A percentile compares a stretch with the other conserved stretches of the same genome.
Conservation (phyloP, 2,797 vertebrate species). For the Fistularia commersonii region DNA sequence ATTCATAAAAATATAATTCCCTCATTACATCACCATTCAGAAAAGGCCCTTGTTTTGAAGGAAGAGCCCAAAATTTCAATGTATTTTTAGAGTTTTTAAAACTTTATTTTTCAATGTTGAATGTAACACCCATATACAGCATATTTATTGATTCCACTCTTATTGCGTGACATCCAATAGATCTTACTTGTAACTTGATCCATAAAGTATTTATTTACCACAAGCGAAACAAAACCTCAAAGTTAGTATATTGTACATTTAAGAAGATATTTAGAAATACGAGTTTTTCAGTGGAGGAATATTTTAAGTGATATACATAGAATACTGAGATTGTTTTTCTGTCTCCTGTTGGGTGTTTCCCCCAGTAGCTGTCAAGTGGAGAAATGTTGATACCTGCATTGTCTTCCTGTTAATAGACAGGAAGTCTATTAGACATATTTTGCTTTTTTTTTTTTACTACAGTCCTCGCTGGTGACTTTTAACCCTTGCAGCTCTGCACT, state of each 20-base stretch:
- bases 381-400: neutral
- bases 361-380: no score
- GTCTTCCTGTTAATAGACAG: conserved; percentile 9
- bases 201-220: conserved; percentile 39
- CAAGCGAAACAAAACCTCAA: conserved; percentile 11
- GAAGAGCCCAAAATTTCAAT: no score
- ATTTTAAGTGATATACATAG: conserved; percentile 25
- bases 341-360: no score
- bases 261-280: conserved; percentile 42
- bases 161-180: neutral
- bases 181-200: conserved; percentile 6
- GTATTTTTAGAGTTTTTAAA: no score
- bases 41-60: no score
- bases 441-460: neutral
- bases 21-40: no score
- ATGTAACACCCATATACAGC: no score
- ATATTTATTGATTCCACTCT: no score
- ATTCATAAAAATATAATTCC: no score
- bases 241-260: conserved; percentile 41
- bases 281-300: conserved; percentile 31
- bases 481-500: conserved; percentile 26
- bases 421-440: neutral
- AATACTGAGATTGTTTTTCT: no score
- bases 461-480: neutral
- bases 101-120: no score